Evolutionary conservation across 2,888 invertebrate species (phyloP), one percentile per base, ranked within the genome.

Genomic region (Acleris sparsana): DNA sequence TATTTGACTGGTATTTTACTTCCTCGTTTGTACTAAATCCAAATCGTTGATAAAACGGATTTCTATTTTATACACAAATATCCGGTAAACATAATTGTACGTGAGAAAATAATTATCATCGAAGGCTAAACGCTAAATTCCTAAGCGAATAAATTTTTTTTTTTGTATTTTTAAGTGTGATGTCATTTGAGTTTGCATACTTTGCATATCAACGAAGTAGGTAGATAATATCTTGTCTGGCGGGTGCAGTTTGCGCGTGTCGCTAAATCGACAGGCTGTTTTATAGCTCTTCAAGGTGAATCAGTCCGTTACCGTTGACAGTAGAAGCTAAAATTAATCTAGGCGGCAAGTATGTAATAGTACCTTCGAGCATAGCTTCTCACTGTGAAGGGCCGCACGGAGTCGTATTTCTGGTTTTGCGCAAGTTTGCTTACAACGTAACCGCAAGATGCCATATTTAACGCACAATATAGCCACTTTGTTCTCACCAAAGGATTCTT

Each of bases 271-370:
- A 44, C 56, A 39, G 39, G 57, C 57, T 46, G 62, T 46, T 33
- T 57, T 18, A 33, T 51, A 39, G 39, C 13, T 22, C 22, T 56
- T 77, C 81, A 81, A 81, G 82, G 82, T 78, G 73, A 79, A 74
- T 80, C 68, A 62, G 77, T 75, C 75, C 70, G 56, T 66, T 66
- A 66, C 11, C 52, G 61, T 52, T 61, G 66, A 62, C 66, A 66
- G 39, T 66, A 51, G 46, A 17, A 46, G n/a, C 46, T 46, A 66
- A 25, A 57, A 55, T 62, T 62, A 57, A 66, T 66, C 52, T 57
- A 52, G 46, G 7, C 55, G 55, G 13, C 25, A 51, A 57, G 44
- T 59, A 63, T 22, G 56, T 46, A 57, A 6, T 22, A 25, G 17
- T 29, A 29, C 17, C n/a, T 46, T 11, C 46, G n/a, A 16, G 25